phyloP scores from a whole-genome alignment of 2,888 invertebrate genomes.

The Chrysolina oricalcia region DNA sequence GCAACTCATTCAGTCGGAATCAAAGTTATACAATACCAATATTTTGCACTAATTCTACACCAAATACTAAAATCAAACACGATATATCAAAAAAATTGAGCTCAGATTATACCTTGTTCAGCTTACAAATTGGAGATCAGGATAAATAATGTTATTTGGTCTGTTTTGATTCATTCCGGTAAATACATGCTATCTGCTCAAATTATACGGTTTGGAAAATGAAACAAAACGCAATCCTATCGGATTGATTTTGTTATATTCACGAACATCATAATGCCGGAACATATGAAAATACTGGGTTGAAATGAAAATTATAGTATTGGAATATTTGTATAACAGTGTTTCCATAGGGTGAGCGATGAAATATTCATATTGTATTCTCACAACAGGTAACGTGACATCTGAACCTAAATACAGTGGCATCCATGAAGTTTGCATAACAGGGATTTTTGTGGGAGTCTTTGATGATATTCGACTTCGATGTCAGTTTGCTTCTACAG shows the following conservation, averaged over 20 bases:
- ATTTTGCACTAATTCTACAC: too few species aligned
- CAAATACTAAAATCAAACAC: too few species aligned
- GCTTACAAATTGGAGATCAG: not conserved
- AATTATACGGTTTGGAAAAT: slow-evolving; percentile 14
- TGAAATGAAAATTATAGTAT: not conserved
- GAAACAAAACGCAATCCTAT: not conserved
- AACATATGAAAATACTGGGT: slow-evolving; percentile 10
- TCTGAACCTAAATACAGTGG: too few species aligned
- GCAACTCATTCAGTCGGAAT: too few species aligned
- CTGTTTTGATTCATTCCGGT: not conserved
- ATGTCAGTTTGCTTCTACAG: too few species aligned
- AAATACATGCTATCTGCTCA: slow-evolving; percentile 12
- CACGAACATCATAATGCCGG: not conserved
- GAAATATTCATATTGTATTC: not conserved
- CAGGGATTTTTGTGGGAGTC: too few species aligned
- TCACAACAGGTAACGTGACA: not conserved
- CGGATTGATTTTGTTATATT: not conserved
- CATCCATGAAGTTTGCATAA: too few species aligned
- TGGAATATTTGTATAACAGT: slow-evolving; percentile 6
- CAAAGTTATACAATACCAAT: too few species aligned
- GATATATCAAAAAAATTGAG: not conserved
- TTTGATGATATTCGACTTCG: too few species aligned
- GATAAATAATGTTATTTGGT: not conserved
- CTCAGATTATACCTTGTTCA: slow-evolving; percentile 2
- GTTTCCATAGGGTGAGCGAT: not conserved